Evolutionary conservation across 2,113 vertebrate genomes (phyloP).

Genomic region (Myotis yumanensis): DNA sequence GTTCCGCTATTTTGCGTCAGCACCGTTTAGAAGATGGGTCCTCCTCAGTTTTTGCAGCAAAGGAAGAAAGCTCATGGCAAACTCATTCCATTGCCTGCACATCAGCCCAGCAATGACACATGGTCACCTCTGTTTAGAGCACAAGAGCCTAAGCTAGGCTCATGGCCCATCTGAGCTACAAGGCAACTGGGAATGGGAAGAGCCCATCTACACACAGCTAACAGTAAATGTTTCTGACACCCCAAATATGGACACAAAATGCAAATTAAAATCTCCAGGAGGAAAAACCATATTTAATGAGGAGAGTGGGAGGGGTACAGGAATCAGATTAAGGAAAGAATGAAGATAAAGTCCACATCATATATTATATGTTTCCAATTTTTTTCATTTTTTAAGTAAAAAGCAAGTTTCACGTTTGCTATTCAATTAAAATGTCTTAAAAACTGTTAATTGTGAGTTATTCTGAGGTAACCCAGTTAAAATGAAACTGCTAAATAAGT

Average conservation of each 20-base stretch:
- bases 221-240: background rate
- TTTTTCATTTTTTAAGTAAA: slow-evolving; percentile 25
- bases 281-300: background rate
- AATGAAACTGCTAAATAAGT: background rate
- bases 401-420: background rate
- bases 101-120: too few relatives aligned
- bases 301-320: background rate
- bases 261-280: background rate
- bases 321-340: background rate
- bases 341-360: background rate
- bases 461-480: background rate
- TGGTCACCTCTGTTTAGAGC: background rate
- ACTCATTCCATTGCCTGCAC: background rate
- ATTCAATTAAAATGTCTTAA: slow-evolving; percentile 1
- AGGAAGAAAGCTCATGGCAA: background rate
- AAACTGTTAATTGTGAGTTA: background rate
- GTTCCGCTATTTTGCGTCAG: background rate
- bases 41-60: background rate
- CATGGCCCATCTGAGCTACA: background rate
- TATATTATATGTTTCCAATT: background rate
- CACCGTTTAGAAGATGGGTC: background rate
- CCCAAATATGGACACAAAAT: background rate
- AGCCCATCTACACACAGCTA: background rate
- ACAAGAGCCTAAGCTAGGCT: background rate
- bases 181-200: background rate